Base-by-base conservation (phyloP, 1,140 invertebrate species). In the Tetramorium simillimum region DNA sequence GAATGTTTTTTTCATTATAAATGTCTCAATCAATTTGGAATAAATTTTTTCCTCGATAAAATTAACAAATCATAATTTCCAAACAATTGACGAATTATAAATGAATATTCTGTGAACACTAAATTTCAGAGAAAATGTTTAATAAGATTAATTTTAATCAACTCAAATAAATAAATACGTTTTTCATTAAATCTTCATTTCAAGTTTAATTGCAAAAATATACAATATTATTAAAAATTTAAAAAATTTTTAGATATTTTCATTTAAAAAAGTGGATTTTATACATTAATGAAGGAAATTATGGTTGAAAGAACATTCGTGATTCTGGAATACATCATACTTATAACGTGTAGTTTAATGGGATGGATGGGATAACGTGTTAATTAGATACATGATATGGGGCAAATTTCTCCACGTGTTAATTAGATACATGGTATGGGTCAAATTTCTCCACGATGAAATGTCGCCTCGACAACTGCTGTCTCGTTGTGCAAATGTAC, bases 401-500 rank as follows among this genome's bases (percentile, higher is more conserved):
- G 40, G 3, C 10, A 0, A 21, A 63, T 49, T 63, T 33, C 33
- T 33, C 33, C 33, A 33, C 33, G 33, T 43, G 12, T 78, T 62
- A 77, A 63, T 65, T 78, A 65, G n/a, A n/a, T 33, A 24, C 7
- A 0, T 37, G 14, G 1, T 28, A 60, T 12, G 43, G 9, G 40
- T 0, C 10, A 0, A 21, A 63, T 49, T 65, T 80, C 28, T 80
- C 43, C 21, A 46, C 33, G 28, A 67, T n/a, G 28, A 78, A 78
- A 53, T 69, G 18, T 65, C 24, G 18, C 4, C 21, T 24, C 56
- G 40, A 16, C 56, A 12, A 62, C 43, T n/a, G 67, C 21, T 16
- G 33, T 12, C 16, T 43, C 58, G 82, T 85, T 85, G 75, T 80
- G 46, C 18, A 85, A 84, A 49, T 84, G 69, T 67, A 60, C 9